Evolutionary conservation across 37 sponge, comb jelly and placozoan genomes (phyloP), one percentile per base, ranked within the genome.

Genomic region (Amphimedon queenslandica): DNA sequence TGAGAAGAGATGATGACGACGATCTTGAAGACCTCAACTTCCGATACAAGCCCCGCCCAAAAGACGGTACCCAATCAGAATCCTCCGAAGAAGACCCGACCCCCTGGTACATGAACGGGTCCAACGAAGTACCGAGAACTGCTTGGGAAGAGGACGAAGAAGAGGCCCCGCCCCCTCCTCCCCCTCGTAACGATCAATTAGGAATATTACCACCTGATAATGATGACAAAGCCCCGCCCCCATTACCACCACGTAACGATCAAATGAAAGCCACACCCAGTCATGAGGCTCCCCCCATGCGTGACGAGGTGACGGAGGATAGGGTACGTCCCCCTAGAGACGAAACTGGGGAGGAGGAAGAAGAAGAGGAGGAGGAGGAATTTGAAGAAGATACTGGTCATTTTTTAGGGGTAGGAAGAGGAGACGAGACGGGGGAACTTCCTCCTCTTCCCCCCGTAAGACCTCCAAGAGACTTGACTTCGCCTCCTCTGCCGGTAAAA

Each of bases 331-430:
- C n/a, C n/a, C n/a, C n/a, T n/a, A n/a, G n/a, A n/a, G n/a, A n/a
- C n/a, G n/a, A n/a, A n/a, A n/a, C n/a, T n/a, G n/a, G n/a, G n/a
- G n/a, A n/a, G n/a, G n/a, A n/a, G n/a, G n/a, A n/a, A n/a, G n/a
- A n/a, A n/a, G n/a, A n/a, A n/a, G n/a, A n/a, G n/a, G n/a, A n/a
- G n/a, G n/a, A n/a, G n/a, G n/a, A n/a, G n/a, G n/a, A n/a, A n/a
- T n/a, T n/a, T n/a, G n/a, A 25, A 4, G 64, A 39, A 65, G 55
- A 51, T 24, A 66, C 43, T 32, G 73, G 33, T 66, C 70, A 18
- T 82, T 82, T 82, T 82, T 82, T 82, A 82, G 76, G 64, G 77
- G 71, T 51, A 82, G 70, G 83, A 82, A 69, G 75, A 82, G 82
- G 76, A 75, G 83, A 65, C 33, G 70, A 70, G 2, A 38, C 31